Evolutionary conservation across 2,113 vertebrate genomes (phyloP).

Genomic region (Machaerirhynchus nigripectus): DNA sequence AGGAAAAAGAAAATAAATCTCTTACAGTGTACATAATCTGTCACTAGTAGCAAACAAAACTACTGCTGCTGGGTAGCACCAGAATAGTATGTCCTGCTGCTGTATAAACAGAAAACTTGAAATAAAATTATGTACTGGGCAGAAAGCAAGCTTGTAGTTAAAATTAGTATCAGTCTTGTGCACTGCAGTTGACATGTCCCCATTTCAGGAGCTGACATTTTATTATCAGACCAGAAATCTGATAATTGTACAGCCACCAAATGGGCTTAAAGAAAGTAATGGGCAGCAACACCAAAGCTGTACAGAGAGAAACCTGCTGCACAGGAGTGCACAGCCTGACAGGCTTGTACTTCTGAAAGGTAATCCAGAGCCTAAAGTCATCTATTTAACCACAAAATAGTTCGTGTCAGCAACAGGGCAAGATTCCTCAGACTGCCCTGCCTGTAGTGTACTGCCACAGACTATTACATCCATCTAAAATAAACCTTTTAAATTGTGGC

Average conservation of each 20-base stretch:
- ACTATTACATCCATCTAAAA: background rate
- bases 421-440: background rate
- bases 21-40: background rate
- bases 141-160: background rate
- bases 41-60: slow-evolving; percentile 1
- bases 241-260: background rate
- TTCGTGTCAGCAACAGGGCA: background rate
- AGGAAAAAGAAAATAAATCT: background rate
- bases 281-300: background rate
- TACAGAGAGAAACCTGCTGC: background rate
- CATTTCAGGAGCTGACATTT: background rate
- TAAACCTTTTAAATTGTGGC: background rate
- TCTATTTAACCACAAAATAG: background rate
- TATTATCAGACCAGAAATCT: background rate
- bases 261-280: background rate
- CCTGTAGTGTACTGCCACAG: background rate
- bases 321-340: background rate
- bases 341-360: background rate
- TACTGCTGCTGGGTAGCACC: background rate
- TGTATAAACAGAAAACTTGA: background rate
- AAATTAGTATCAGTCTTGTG: background rate
- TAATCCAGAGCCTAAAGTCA: background rate
- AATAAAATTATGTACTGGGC: background rate
- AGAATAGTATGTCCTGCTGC: background rate
- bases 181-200: background rate